Evolutionary conservation across 2,888 invertebrate genomes (phyloP), one percentile per base, ranked within the genome.

Genomic region (Agriopis leucophaearia): DNA sequence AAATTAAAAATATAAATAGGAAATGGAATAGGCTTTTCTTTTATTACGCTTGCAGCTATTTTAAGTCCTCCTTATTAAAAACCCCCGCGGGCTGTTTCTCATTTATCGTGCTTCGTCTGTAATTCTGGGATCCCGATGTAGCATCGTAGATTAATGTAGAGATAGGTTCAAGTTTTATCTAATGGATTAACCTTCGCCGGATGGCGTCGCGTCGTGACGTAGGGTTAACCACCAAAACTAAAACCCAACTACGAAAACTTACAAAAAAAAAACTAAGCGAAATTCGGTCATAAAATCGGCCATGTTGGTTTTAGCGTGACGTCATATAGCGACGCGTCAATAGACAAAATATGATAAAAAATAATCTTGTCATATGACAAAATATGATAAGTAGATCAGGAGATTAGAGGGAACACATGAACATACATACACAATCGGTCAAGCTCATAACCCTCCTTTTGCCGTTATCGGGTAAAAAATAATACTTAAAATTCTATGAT

Each of bases 41-140:
- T 50, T 57, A 64, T 50, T 47, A 64, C n/a, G 54, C 54, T 59
- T 60, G 60, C 52, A 52, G 64, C 66, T 66, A 66, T 66, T 66
- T 66, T 56, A 48, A 56, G 60, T 36, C 54, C 36, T 13, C 36
- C 50, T 55, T 51, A 56, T 66, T 60, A 56, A 61, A 61, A 56
- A 44, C 18, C 66, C 47, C 55, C 48, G 54, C 59, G 51, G 57
- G 44, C 52, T 47, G 44, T 52, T 51, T 58, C 59, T 64, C 59
- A 68, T 63, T 70, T 66, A 68, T 70, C 54, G 62, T 50, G 56
- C 61, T 68, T 51, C n/a, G 54, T 38, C 40, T 45, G 16, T 50
- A 61, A 36, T 66, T 57, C 40, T 42, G 45, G 52, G 36, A 51
- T 42, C 48, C 36, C 48, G 27, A 2, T 50, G 27, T 35, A 45